A percentile compares a stretch with the other conserved stretches of the same genome.
Evolutionary conservation across 2,797 vertebrate species (phyloP).

Genomic region (Melanotaenia maccullochi): DNA sequence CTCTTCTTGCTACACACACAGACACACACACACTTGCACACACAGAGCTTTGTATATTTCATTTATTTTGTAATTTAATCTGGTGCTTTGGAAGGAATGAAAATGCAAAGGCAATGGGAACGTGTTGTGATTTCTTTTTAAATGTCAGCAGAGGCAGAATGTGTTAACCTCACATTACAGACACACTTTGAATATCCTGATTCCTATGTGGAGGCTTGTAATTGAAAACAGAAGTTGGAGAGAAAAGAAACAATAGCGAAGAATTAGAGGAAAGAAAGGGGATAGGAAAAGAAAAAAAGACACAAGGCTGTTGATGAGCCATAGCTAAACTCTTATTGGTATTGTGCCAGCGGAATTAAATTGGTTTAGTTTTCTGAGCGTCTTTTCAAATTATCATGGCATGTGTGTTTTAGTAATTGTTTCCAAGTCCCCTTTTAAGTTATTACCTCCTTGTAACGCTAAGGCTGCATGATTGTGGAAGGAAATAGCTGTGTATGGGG

Average conservation of each 20-base stretch:
- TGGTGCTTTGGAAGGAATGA: constrained; percentile 83
- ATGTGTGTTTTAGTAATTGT: constrained; percentile 81
- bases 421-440: constrained; percentile 76
- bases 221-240: constrained; percentile 72
- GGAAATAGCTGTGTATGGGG: constrained; percentile 78
- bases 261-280: constrained; percentile 30
- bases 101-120: constrained; percentile 73
- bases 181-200: constrained; percentile 75
- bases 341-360: constrained; percentile 60
- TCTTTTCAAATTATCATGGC: constrained; percentile 58
- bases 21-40: constrained; percentile 13
- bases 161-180: constrained; percentile 79
- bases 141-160: constrained; percentile 84
- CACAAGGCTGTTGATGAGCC: constrained; percentile 61
- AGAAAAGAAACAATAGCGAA: constrained; percentile 23
- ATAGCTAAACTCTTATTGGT: constrained; percentile 51
- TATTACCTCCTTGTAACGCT: constrained; percentile 78
- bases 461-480: constrained; percentile 74
- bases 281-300: constrained; percentile 25
- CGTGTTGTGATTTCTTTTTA: constrained; percentile 89
- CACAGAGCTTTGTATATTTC: constrained; percentile 87
- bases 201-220: constrained; percentile 65
- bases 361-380: constrained; percentile 61
- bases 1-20: constrained; percentile 29
- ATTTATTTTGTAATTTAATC: constrained; percentile 97